phyloP scores from a whole-genome alignment of 2,113 vertebrate genomes.

The Cyprinodon tularosa region DNA sequence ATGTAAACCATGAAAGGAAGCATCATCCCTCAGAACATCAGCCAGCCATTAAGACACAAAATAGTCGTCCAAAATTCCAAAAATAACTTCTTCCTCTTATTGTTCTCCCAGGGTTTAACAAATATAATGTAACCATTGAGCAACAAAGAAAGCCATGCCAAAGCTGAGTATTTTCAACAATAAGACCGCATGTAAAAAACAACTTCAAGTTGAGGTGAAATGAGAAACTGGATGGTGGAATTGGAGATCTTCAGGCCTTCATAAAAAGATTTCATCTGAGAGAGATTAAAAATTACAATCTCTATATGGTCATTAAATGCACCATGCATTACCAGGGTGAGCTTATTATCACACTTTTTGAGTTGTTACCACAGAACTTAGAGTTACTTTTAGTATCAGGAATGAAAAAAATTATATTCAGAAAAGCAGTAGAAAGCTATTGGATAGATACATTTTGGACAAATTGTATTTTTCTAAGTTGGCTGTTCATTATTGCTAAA shows the following conservation, averaged over 20 bases:
- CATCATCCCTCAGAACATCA: conserved; percentile 16
- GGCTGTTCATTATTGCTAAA: too few relatives aligned
- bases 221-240: not conserved
- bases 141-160: not conserved
- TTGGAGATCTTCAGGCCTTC: not conserved
- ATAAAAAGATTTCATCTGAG: not conserved
- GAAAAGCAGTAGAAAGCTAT: too few relatives aligned
- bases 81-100: not conserved
- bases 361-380: not conserved
- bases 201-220: not conserved
- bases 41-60: conserved; percentile 12
- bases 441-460: too few relatives aligned
- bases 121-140: not conserved
- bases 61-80: not conserved
- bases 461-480: too few relatives aligned
- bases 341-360: not conserved
- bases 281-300: not conserved
- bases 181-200: not conserved
- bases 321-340: not conserved
- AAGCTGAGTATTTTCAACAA: too few relatives aligned
- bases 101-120: not conserved
- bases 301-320: not conserved
- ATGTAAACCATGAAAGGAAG: conserved; percentile 48
- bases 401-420: not conserved
- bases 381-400: not conserved